phyloP scores from a whole-genome alignment of 2,797 vertebrate genomes.

The Sebastes iracundus region DNA sequence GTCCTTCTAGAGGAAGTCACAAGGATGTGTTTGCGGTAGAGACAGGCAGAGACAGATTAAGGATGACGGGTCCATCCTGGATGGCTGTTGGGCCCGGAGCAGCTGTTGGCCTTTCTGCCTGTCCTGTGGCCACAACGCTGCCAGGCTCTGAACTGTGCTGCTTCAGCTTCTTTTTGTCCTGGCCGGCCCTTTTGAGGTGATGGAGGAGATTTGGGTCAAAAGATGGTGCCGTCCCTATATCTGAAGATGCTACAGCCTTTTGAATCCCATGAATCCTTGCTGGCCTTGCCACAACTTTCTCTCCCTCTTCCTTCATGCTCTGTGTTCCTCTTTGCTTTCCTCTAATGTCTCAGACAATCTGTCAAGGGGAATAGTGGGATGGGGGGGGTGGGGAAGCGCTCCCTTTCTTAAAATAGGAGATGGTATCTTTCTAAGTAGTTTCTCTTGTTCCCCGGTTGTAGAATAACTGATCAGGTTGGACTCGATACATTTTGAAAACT shows the following conservation, averaged over 20 bases:
- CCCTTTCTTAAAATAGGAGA: conserved; percentile 66
- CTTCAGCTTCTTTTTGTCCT: conserved; percentile 11
- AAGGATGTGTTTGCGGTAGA: conserved; percentile 11
- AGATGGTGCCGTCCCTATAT: not conserved
- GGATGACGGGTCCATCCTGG: conserved; percentile 65
- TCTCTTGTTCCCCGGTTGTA: conserved; percentile 67
- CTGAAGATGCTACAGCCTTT: not conserved
- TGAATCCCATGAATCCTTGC: conserved; percentile 6
- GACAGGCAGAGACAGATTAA: conserved; percentile 53
- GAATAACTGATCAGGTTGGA: conserved; percentile 62
- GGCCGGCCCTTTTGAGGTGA: not conserved
- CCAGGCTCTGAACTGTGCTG: conserved; percentile 1
- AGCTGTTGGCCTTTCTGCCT: conserved; percentile 53
- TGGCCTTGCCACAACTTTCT: conserved; percentile 11
- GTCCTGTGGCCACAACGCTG: conserved; percentile 37
- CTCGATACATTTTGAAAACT: conserved; percentile 59
- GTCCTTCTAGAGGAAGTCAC: conserved; percentile 5
- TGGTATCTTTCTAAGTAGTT: conserved; percentile 72
- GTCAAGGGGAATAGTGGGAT: conserved; percentile 36
- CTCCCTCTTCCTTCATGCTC: conserved; percentile 19
- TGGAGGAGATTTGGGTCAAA: not conserved
- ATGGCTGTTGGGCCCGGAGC: conserved; percentile 63
- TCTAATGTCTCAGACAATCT: conserved; percentile 47
- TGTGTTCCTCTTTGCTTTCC: conserved; percentile 21
- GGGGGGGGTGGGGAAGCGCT: conserved; percentile 20